phyloP scores from a whole-genome alignment of 1,140 invertebrate species.

The Drosophila hydei region DNA sequence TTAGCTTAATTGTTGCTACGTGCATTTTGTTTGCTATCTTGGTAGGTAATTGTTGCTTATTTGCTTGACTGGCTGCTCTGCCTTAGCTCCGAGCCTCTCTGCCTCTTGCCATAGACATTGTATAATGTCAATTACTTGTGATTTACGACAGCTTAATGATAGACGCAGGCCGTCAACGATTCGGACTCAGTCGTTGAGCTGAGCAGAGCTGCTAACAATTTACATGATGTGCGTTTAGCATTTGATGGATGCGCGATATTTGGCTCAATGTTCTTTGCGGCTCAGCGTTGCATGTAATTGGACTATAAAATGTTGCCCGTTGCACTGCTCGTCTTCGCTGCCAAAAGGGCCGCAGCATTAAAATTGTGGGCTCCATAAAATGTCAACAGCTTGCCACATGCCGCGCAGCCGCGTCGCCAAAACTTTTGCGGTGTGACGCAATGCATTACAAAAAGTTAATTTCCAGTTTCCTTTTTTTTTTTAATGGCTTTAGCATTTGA shows the following conservation, averaged over 20 bases:
- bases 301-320: slow-evolving; percentile 57
- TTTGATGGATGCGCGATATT: slow-evolving; percentile 57
- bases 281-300: slow-evolving; percentile 79
- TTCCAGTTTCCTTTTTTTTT: slow-evolving; percentile 3
- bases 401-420: slow-evolving; percentile 8
- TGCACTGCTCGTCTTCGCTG: slow-evolving; percentile 17
- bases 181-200: slow-evolving; percentile 17
- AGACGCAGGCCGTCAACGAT: slow-evolving; percentile 52
- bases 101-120: slow-evolving; percentile 49
- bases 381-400: slow-evolving; percentile 66
- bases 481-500: slow-evolving; percentile 18
- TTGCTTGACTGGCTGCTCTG: slow-evolving; percentile 62
- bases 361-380: slow-evolving; percentile 32
- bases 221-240: slow-evolving; percentile 45
- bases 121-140: slow-evolving; percentile 83
- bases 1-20: slow-evolving; percentile 76
- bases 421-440: slow-evolving; percentile 51
- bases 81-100: background rate
- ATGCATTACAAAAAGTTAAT: slow-evolving; percentile 25
- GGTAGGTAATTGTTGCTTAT: slow-evolving; percentile 73
- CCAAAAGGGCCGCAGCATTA: slow-evolving; percentile 43
- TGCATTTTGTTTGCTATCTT: slow-evolving; percentile 69
- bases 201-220: slow-evolving; percentile 25
- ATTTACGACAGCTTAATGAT: slow-evolving; percentile 81
- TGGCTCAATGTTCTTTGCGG: slow-evolving; percentile 62